Conservation (phyloP, 2,113 vertebrate species). For the Toxotes jaculatrix region DNA sequence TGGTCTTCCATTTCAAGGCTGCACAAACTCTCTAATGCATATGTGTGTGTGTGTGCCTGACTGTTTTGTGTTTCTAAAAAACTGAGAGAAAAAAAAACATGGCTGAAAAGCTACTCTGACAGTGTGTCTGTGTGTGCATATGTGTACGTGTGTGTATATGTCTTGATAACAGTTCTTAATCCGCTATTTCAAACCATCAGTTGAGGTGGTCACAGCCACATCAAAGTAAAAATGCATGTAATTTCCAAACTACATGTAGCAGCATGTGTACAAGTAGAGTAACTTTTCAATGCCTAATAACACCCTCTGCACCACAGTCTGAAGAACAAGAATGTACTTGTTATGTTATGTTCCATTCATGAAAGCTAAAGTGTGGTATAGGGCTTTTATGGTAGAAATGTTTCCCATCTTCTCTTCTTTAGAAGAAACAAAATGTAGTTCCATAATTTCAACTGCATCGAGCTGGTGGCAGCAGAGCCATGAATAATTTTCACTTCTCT, state of each 20-base stretch:
- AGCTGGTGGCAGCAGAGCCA: neutral
- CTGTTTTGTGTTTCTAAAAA: neutral
- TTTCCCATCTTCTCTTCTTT: neutral
- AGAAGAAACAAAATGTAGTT: neutral
- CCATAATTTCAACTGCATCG: neutral
- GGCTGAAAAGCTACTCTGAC: neutral
- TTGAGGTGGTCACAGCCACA: neutral
- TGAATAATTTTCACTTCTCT: too few species aligned
- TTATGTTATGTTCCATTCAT: neutral
- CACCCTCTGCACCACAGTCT: neutral
- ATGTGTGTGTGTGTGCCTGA: neutral
- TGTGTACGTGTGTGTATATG: neutral
- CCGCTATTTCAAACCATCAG: neutral
- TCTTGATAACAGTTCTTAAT: neutral
- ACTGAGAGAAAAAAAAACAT: neutral
- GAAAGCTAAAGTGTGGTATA: neutral
- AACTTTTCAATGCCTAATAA: neutral
- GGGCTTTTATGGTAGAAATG: neutral
- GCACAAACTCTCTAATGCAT: slow-evolving; percentile 39
- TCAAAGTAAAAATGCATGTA: neutral
- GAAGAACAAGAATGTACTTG: neutral
- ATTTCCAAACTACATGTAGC: neutral
- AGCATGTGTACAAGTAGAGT: neutral
- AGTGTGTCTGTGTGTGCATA: neutral
- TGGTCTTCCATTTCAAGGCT: slow-evolving; percentile 67